phyloP scores from a whole-genome alignment of 2,113 vertebrate species.

The Scomber colias region DNA sequence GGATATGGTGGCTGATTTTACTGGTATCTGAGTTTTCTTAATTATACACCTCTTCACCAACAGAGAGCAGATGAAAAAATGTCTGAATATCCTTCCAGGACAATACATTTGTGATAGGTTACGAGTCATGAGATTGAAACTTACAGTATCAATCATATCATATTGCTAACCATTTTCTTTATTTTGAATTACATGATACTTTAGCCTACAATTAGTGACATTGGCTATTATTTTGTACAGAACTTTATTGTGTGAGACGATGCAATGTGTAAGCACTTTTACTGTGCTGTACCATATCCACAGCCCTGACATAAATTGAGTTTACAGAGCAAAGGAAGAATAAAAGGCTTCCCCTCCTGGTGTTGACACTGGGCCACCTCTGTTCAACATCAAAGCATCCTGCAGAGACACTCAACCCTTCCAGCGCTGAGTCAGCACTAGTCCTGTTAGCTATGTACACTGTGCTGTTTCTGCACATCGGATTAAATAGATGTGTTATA shows the following conservation, averaged over 20 bases:
- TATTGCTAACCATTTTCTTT: no score
- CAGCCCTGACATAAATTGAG: conserved; percentile 6
- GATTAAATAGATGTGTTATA: not conserved
- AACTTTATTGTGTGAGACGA: not conserved
- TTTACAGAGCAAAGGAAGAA: conserved; percentile 42
- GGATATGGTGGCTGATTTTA: no score
- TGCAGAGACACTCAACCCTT: conserved; percentile 24
- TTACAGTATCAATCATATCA: no score
- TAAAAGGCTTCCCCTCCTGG: conserved; percentile 31
- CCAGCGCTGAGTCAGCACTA: conserved; percentile 41
- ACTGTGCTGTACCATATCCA: no score
- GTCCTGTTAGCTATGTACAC: conserved; percentile 38
- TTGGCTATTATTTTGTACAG: not conserved
- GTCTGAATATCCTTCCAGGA: no score
- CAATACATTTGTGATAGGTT: no score
- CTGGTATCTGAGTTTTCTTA: no score
- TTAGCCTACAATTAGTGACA: no score
- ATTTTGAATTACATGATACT: no score
- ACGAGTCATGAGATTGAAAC: no score
- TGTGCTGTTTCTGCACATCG: conserved; percentile 4
- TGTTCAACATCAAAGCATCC: conserved; percentile 32
- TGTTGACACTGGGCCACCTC: conserved; percentile 51
- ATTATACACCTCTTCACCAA: no score
- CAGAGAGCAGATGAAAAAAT: no score
- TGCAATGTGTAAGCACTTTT: not conserved